These are phyloP conservation scores for Nasonovia ribisnigri DNA, from an alignment of 2,888 invertebrate species.

Conservation along the genomic window DNA sequence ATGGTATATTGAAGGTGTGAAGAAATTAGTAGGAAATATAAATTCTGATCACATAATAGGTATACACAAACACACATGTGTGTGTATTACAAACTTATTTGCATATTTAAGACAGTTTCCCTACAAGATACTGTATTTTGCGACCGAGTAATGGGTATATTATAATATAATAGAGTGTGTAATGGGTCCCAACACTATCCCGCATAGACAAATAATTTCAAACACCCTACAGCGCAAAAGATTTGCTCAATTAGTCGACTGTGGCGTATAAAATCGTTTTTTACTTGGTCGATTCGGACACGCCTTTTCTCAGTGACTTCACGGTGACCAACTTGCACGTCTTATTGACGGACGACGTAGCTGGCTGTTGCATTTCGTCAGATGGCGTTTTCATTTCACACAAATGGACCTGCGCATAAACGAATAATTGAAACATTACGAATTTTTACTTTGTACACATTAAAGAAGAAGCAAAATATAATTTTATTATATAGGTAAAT, in stretches of 20 bases:
- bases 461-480: neutral
- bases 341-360: slow-evolving; percentile 67
- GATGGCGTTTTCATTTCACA: slow-evolving; percentile 73
- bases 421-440: neutral
- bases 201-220: neutral
- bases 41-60: neutral
- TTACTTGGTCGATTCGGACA: slow-evolving; percentile 73
- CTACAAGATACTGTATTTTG: neutral
- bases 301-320: slow-evolving; percentile 78
- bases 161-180: neutral
- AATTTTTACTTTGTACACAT: neutral
- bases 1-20: neutral
- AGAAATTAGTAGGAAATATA: neutral
- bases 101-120: neutral
- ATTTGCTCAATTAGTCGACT: slow-evolving; percentile 15
- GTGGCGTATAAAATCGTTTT: slow-evolving; percentile 28
- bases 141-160: neutral
- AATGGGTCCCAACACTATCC: neutral
- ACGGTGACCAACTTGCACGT: slow-evolving; percentile 77
- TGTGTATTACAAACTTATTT: neutral
- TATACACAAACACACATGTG: neutral
- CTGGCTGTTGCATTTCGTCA: slow-evolving; percentile 46
- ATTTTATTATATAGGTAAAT: neutral
- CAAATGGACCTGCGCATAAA: slow-evolving; percentile 72
- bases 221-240: neutral